Conservation (phyloP, 2,888 invertebrate genomes). For the Auanema freiburgensis region DNA sequence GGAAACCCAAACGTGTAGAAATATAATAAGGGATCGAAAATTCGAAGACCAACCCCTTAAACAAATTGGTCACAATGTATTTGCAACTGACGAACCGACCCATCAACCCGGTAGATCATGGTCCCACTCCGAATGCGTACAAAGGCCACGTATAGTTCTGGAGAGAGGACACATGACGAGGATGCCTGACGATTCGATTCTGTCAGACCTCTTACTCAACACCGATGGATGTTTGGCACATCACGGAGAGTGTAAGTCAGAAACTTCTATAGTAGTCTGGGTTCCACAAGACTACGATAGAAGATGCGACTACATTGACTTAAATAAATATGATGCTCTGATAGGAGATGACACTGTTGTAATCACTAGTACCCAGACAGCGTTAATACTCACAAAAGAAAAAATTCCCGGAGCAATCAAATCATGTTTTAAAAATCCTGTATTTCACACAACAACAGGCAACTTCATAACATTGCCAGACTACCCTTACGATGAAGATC, state of each 20-base stretch:
- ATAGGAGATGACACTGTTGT: background rate
- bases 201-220: background rate
- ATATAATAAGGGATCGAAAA: background rate
- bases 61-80: too few species aligned
- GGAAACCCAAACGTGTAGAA: too few species aligned
- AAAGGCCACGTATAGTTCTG: background rate
- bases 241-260: background rate
- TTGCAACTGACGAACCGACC: background rate
- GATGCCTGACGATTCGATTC: constrained; percentile 1
- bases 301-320: background rate
- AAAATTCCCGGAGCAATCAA: too few species aligned
- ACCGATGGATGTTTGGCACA: background rate
- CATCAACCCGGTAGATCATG: background rate
- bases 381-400: background rate
- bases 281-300: background rate
- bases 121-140: background rate
- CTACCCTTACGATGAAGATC: too few species aligned
- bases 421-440: too few species aligned
- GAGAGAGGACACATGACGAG: constrained; percentile 4
- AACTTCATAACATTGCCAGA: too few species aligned
- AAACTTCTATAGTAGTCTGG: constrained; percentile 1
- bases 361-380: background rate
- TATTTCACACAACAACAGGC: too few species aligned
- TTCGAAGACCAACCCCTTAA: background rate
- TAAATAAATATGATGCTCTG: background rate